Base-by-base conservation (phyloP, 1,140 invertebrate species). In the Hydropsyche tenuis region DNA sequence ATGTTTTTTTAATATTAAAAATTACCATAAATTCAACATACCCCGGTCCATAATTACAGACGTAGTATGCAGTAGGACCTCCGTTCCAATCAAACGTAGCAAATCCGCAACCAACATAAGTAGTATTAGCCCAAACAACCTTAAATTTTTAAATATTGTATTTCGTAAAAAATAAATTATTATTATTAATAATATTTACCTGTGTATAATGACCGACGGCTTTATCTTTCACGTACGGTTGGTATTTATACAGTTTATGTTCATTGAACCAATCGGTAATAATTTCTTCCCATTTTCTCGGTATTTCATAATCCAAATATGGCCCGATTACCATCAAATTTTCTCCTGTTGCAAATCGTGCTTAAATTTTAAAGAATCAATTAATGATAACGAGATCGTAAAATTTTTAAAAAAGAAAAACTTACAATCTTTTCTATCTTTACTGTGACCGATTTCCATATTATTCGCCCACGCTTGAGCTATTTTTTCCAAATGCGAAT, bases 381-480 rank as follows among this genome's bases (percentile, higher is more conserved):
- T 51, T 51, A 51, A n/a, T n/a, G n/a, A n/a, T n/a, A n/a, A n/a
- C 14, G 18, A 4, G 46, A 51, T n/a, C 18, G n/a, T 9, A 9
- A 51, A 51, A 51, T 16, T 20, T 51, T 51, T n/a, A 18, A 63
- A 4, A 22, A 25, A 16, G 9, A 6, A 30, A 51, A 25, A 48
- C 66, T 20, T 23, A 69, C 66, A 6, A 69, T 69, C 43, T 48
- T 16, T 48, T 25, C 25, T 1, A 51, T 69, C 25, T 69, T 48
- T 51, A 69, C 23, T 51, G 18, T 69, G 66, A 7, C 22, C 66
- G 25, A 69, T 42, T 14, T 42, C 4, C 66, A 69, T 69, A 16
- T 22, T 46, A 27, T 69, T 43, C 9, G 66, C 66, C 66, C 66
- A 69, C 6, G 18, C n/a, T 48, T 69, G 66, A n/a, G 66, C 66